Conservation (phyloP, 2,113 vertebrate species). For the Marmota flaviventris region DNA sequence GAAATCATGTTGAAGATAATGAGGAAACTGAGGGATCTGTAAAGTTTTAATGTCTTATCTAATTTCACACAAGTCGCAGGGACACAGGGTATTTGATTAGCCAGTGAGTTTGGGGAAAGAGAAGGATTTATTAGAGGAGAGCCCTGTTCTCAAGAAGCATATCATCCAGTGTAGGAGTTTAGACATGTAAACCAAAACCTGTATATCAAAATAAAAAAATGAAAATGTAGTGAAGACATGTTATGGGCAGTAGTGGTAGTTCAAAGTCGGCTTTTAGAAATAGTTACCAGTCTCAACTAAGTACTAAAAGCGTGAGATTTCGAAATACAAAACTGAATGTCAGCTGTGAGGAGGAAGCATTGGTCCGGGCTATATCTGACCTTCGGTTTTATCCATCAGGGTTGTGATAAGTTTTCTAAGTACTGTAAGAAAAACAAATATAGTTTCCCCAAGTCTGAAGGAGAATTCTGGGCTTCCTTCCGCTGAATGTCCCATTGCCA, state of each 20-base stretch:
- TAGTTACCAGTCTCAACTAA: neutral
- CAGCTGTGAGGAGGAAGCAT: neutral
- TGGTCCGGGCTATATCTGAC: neutral
- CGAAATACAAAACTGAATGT: neutral
- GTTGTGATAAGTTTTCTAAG: neutral
- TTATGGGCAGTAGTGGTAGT: neutral
- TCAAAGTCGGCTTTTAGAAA: neutral
- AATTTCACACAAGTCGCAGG: neutral
- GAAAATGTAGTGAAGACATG: neutral
- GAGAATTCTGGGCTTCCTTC: neutral
- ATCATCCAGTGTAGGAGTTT: neutral
- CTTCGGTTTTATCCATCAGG: neutral
- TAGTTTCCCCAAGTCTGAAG: neutral
- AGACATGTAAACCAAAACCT: neutral
- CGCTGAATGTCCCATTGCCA: neutral
- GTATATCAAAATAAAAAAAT: neutral
- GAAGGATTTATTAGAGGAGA: neutral
- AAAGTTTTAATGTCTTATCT: neutral
- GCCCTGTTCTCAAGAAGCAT: neutral
- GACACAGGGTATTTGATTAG: neutral
- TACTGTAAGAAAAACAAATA: neutral
- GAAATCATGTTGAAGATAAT: neutral
- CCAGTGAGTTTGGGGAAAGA: neutral
- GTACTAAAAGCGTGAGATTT: neutral
- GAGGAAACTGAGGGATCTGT: neutral